phyloP scores from a whole-genome alignment of 2,888 invertebrate species.

The Leucophenga maculata region DNA sequence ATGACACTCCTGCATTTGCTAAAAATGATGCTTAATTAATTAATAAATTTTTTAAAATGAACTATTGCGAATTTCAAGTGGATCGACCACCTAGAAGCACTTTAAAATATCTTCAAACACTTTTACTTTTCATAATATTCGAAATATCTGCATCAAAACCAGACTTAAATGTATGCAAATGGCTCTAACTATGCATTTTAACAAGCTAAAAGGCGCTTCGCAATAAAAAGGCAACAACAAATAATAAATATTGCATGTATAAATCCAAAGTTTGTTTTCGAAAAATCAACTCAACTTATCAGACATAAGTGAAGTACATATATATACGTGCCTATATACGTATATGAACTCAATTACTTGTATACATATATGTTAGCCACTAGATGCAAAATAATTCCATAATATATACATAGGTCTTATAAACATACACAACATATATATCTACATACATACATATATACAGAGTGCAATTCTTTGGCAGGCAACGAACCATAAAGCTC shows the following conservation, averaged over 20 bases:
- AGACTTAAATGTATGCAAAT: no score
- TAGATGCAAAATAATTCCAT: background rate
- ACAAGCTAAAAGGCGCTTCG: no score
- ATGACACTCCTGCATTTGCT: no score
- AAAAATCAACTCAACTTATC: conserved; percentile 41
- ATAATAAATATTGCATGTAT: conserved; percentile 64
- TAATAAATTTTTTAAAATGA: no score
- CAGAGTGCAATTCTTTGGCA: background rate
- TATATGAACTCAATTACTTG: background rate
- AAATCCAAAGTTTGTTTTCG: conserved; percentile 65
- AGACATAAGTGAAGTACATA: background rate
- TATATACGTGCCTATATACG: no score
- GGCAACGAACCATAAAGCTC: conserved; percentile 6
- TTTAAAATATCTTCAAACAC: no score
- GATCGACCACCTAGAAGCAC: no score
- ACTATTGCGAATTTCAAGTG: no score
- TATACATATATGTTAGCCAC: background rate
- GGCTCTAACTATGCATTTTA: no score
- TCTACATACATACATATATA: background rate
- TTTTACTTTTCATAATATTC: no score
- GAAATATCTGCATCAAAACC: no score
- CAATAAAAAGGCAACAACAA: background rate
- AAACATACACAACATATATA: background rate
- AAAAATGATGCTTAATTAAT: no score
- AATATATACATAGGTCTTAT: background rate